Percentiles rank a stretch among this genome's conserved stretches.
phyloP scores from a whole-genome alignment of 1,140 invertebrate species.

The Cherax quadricarinatus region DNA sequence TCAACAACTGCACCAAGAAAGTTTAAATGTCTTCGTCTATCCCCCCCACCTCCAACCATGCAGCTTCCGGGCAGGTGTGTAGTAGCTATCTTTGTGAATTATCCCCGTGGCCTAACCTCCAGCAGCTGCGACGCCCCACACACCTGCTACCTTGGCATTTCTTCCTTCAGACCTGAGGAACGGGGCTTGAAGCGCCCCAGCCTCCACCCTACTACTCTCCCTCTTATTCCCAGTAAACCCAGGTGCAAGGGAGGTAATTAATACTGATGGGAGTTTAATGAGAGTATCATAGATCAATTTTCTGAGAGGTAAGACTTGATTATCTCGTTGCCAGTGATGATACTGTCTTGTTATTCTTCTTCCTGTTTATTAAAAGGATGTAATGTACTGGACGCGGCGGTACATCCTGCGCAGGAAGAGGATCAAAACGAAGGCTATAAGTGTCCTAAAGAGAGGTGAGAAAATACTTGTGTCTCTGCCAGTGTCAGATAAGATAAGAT shows the following conservation, averaged over 20 bases:
- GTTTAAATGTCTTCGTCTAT: constrained; percentile 39
- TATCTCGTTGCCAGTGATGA: too few relatives aligned
- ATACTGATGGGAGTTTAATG: not conserved
- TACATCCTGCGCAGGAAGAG: too few relatives aligned
- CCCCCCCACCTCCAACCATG: not conserved
- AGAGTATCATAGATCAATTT: not conserved
- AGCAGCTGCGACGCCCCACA: not conserved
- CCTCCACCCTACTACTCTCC: too few relatives aligned
- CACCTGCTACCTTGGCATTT: not conserved
- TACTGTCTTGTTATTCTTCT: too few relatives aligned
- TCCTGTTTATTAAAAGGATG: too few relatives aligned
- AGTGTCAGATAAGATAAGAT: too few relatives aligned
- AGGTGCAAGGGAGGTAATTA: not conserved
- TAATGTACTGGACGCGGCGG: too few relatives aligned
- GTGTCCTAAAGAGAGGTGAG: too few relatives aligned
- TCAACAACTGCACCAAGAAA: constrained; percentile 17
- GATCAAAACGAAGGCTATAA: too few relatives aligned
- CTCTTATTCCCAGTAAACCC: too few relatives aligned
- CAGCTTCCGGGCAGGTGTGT: constrained; percentile 41
- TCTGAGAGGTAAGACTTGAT: too few relatives aligned
- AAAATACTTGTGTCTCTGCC: too few relatives aligned
- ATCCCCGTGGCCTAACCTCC: not conserved
- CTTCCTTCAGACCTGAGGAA: not conserved
- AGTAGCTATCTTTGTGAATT: constrained; percentile 13
- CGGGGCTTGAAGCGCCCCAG: not conserved